These are phyloP conservation scores for Podarcis lilfordi DNA, from an alignment of 2,797 vertebrate genomes.

Conservation along the genomic window DNA sequence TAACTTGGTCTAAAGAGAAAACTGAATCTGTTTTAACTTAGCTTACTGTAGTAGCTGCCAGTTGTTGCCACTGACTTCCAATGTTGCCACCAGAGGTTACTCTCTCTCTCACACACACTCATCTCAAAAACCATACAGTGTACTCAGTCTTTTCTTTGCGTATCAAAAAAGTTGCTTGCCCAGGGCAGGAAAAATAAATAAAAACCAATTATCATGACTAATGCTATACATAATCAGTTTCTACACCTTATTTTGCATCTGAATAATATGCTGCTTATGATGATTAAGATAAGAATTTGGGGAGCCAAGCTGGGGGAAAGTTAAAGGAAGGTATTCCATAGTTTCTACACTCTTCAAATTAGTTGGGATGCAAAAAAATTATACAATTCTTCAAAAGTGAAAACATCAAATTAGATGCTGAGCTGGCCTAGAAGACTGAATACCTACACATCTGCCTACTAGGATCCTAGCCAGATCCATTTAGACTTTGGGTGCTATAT, in stretches of 20 bases:
- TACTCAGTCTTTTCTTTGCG: background rate
- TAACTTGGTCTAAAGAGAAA: conserved; percentile 23
- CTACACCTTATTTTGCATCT: background rate
- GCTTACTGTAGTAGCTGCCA: conserved; percentile 3
- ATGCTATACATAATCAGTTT: conserved; percentile 24
- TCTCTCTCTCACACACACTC: background rate
- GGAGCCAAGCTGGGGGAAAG: background rate
- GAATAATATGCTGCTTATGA: background rate
- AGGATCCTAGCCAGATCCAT: background rate
- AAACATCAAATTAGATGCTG: background rate
- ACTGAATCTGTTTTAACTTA: fast-evolving
- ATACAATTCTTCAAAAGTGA: background rate
- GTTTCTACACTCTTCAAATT: background rate
- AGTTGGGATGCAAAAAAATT: background rate
- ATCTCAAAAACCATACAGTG: background rate
- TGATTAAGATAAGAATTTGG: background rate
- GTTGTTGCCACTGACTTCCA: conserved; percentile 8
- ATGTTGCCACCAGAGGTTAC: conserved; percentile 22
- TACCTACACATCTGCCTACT: background rate
- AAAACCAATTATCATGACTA: conserved; percentile 2
- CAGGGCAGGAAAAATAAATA: conserved; percentile 1
- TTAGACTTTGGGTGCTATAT: conserved; percentile 18
- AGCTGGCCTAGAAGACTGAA: background rate
- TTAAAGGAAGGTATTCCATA: background rate
- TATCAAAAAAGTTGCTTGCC: background rate